Percentiles rank a stretch among this genome's conserved stretches.
phyloP scores from a whole-genome alignment of 2,888 invertebrate genomes.

The Agrochola circellaris region DNA sequence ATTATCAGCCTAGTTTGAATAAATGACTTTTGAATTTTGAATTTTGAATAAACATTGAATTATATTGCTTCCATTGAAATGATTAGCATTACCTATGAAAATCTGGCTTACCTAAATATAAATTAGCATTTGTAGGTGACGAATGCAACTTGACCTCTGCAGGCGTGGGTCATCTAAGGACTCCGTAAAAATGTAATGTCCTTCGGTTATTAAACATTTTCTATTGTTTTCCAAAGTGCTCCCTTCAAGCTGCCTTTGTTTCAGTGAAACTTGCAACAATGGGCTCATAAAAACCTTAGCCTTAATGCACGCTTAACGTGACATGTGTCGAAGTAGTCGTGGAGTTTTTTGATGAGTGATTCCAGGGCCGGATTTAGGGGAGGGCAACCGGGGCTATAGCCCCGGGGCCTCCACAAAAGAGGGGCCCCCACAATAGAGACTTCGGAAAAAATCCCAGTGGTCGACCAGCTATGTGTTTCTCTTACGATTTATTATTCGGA shows the following conservation, averaged over 20 bases:
- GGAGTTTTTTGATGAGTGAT: neutral
- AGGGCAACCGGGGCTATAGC: too few relatives aligned
- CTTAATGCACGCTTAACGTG: slow-evolving; percentile 8
- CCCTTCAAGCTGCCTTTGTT: slow-evolving; percentile 35
- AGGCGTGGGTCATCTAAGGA: slow-evolving; percentile 6
- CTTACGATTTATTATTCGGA: too few relatives aligned
- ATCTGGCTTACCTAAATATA: neutral
- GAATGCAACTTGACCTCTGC: slow-evolving; percentile 7
- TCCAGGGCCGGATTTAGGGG: too few relatives aligned
- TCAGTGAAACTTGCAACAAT: slow-evolving; percentile 31
- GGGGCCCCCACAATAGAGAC: too few relatives aligned
- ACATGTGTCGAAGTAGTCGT: slow-evolving; percentile 14
- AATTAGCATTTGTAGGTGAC: neutral
- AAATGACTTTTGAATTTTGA: too few relatives aligned
- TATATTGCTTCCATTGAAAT: neutral
- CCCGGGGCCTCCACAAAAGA: too few relatives aligned
- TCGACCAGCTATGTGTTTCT: too few relatives aligned
- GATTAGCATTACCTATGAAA: neutral
- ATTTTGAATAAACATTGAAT: too few relatives aligned
- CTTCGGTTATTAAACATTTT: slow-evolving; percentile 40
- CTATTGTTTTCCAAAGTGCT: slow-evolving; percentile 41
- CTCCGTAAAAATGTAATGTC: slow-evolving; percentile 9
- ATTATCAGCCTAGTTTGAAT: too few relatives aligned
- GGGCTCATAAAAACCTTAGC: slow-evolving; percentile 41
- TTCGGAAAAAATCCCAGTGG: too few relatives aligned